Conservation (phyloP, 2,888 invertebrate genomes). For the Tiphia femorata region DNA sequence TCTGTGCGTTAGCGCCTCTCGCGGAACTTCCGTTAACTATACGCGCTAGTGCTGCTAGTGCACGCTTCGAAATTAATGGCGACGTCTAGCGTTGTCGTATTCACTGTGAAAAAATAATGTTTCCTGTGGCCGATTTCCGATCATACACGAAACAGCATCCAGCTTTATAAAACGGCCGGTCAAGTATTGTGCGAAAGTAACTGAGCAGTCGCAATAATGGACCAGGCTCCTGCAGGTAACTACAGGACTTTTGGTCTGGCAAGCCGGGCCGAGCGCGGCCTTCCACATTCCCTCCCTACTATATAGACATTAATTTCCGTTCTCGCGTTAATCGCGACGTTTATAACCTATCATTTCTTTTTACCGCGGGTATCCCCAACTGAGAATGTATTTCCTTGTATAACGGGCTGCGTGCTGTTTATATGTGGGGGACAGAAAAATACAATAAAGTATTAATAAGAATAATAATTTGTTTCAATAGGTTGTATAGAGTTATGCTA, state of each 20-base stretch:
- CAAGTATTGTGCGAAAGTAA: constrained; percentile 24
- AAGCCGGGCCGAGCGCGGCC: constrained; percentile 35
- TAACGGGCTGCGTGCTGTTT: too few species aligned
- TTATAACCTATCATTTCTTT: constrained; percentile 20
- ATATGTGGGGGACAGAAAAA: too few species aligned
- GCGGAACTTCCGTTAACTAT: background rate
- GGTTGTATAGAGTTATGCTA: too few species aligned
- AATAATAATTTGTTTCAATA: too few species aligned
- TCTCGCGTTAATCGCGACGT: constrained; percentile 27
- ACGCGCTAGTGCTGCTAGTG: too few species aligned
- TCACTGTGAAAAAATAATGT: constrained; percentile 45
- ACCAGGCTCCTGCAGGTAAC: constrained; percentile 65
- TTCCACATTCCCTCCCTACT: constrained; percentile 29
- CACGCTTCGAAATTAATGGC: constrained; percentile 50
- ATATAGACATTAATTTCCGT: constrained; percentile 17
- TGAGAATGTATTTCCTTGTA: too few species aligned
- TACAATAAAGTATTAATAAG: too few species aligned
- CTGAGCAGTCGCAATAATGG: constrained; percentile 52
- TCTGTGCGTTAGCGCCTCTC: background rate
- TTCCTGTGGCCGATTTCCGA: constrained; percentile 30
- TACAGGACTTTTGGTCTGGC: constrained; percentile 18
- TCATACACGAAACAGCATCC: constrained; percentile 22
- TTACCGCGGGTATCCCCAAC: background rate
- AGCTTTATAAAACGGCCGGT: constrained; percentile 23
- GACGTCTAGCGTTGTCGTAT: constrained; percentile 55